Percentiles rank a stretch among this genome's conserved stretches.
Conservation (phyloP, 2,888 invertebrate genomes). For the Eumerus sabulonum region DNA sequence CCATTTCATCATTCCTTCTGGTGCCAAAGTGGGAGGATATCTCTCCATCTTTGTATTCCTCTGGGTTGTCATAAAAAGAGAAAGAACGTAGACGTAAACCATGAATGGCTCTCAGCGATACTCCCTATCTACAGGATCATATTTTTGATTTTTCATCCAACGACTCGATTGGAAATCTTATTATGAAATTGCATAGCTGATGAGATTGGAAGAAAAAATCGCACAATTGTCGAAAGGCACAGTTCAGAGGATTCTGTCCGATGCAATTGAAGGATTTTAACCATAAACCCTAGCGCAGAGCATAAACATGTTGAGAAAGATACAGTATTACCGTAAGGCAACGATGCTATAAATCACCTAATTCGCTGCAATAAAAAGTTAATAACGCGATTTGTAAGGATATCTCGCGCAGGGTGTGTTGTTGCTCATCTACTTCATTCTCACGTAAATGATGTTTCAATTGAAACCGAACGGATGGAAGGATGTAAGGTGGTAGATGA, state of each 20-base stretch:
- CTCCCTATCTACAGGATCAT: conserved; percentile 27
- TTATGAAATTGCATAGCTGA: conserved; percentile 9
- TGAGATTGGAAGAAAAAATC: conserved; percentile 25
- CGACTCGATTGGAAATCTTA: conserved; percentile 25
- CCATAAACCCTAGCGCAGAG: conserved; percentile 25
- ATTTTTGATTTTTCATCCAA: conserved; percentile 14
- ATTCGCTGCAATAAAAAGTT: conserved; percentile 51
- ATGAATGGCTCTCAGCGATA: conserved; percentile 16
- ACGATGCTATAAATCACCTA: conserved; percentile 33
- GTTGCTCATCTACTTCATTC: conserved; percentile 1
- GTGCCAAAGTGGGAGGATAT: too few relatives aligned
- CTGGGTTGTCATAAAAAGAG: conserved; percentile 16
- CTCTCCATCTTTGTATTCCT: too few relatives aligned
- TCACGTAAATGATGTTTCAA: conserved; percentile 48
- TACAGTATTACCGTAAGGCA: conserved; percentile 17
- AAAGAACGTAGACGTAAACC: conserved; percentile 7
- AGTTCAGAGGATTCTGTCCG: conserved; percentile 9
- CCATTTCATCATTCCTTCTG: too few relatives aligned
- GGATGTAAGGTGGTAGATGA: conserved; percentile 25
- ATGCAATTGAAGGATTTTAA: conserved; percentile 25
- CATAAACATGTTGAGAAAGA: too few relatives aligned
- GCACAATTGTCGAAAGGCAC: conserved; percentile 23
- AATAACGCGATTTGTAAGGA: conserved; percentile 51
- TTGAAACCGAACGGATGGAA: conserved; percentile 39
- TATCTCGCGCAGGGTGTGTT: conserved; percentile 3